Base-by-base conservation (phyloP, 2,113 vertebrate species). In the Xenotilapia caudafasciata region DNA sequence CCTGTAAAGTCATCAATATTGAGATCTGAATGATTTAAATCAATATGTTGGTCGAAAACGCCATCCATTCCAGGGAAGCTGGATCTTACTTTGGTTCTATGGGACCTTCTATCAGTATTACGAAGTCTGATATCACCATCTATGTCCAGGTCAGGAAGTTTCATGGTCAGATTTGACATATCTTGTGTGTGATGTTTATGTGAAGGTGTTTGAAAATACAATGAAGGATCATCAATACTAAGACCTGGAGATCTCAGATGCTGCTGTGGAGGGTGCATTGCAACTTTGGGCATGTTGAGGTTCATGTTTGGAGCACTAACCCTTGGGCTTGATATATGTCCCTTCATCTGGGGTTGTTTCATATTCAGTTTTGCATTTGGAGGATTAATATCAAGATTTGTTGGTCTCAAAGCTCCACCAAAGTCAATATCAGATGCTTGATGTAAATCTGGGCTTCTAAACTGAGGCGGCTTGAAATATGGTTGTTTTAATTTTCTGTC, bases 1-100 rank as follows among this genome's bases (percentile, higher is more conserved):
- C 89, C 94, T 40, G 93, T 92, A 60, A 95, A 95, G 87, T 95
- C 93, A 53, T 93, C 94, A 49, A 95, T 94, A 70, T 96, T 94
- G 54, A 95, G 91, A 89, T 95, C 95, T 55, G 92, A 83, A 53
- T 33, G 92, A 9, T 26, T 75, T 19, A 91, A 91, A 82, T 91
- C 89, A 47, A 90, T 23, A 6, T 83, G 10, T 6, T 55, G 68
- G 28, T n/a, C 12, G 6, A 82, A 83, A 65, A 77, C 10, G 9
- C 45, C 28, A 75, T 90, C 77, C 26, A 55, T 7, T 31, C 23
- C 6, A 70, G 93, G 91, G 35, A 86, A 89, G 60, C 88, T 89
- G 55, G 92, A 65, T 56, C 84, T 89, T 15, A 40, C 51, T 45
- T 92, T 89, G 12, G 33, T 23, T 28, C 83, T 82, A 1, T 28